These are phyloP conservation scores for Rallus crepitans DNA, from an alignment of 2,797 vertebrate genomes.

Conservation along the genomic window DNA sequence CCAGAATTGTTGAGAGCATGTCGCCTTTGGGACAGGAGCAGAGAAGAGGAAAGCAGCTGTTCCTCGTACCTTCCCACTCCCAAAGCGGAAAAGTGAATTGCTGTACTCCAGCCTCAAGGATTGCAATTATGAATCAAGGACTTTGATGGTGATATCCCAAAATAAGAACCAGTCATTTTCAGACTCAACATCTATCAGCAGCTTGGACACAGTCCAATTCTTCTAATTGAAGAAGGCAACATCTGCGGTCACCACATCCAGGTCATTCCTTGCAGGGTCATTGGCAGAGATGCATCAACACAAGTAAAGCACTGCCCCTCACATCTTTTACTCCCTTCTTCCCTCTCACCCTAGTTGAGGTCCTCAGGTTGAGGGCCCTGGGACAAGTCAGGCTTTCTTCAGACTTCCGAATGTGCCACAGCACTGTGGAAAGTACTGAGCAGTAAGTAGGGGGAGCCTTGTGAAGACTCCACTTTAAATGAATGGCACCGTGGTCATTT, in stretches of 20 bases:
- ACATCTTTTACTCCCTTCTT: background rate
- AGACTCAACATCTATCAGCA: constrained; percentile 40
- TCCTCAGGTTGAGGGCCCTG: background rate
- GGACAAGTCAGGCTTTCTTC: background rate
- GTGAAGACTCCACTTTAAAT: background rate
- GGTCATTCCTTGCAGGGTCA: background rate
- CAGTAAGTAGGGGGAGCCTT: background rate
- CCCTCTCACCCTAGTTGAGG: background rate
- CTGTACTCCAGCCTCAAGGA: constrained; percentile 33
- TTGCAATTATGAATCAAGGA: constrained; percentile 37
- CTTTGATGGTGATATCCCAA: constrained; percentile 44
- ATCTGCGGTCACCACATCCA: background rate
- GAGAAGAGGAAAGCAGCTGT: constrained; percentile 33
- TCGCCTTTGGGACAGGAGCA: background rate
- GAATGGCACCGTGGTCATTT: background rate
- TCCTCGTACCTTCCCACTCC: constrained; percentile 10
- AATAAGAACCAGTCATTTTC: constrained; percentile 49
- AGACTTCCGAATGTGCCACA: background rate
- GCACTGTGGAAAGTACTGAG: background rate
- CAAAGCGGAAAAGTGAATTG: constrained; percentile 33
- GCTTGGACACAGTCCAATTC: constrained; percentile 19
- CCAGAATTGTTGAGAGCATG: background rate
- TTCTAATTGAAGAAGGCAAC: constrained; percentile 2
- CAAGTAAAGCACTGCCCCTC: background rate
- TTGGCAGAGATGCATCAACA: background rate